Base-by-base conservation (phyloP, 1,140 invertebrate species). In the Araneus ventricosus region DNA sequence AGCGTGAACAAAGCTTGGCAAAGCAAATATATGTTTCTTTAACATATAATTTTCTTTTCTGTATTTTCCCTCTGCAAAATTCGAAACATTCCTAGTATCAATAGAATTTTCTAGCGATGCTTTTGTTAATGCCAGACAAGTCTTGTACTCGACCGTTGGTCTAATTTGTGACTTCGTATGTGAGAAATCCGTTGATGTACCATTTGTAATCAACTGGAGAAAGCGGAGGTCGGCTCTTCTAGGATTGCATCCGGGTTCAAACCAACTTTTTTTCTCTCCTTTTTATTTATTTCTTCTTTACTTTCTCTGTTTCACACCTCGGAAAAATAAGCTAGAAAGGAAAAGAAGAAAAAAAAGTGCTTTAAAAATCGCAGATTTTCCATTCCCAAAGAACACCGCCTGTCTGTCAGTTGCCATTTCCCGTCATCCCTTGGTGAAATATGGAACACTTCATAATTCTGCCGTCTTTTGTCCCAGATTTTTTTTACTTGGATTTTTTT, bases 401-500 rank as follows among this genome's bases (percentile, higher is more conserved):
- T 59, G 86, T 34, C 34, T 63, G 61, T 88, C 86, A 88, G 30
- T 88, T 37, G 34, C 59, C 30, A 75, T 37, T 75, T 75, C 14
- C 67, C 30, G 34, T 37, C 67, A 67, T 45, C 61, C 34, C 14
- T 34, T 17, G 37, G 61, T 88, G 86, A 88, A 88, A 88, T 88
- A 88, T 88, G 86, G 86, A 88, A 70, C 61, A 41, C 61, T 88
- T 88, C 59, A 30, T 45, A 67, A 70, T 70, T 63, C 37, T 37
- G 20, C 30, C 27, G 30, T 5, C 67, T 75, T 75, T 75, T 88
- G 52, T 34, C 57, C 34, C 37, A 61, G 14, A 45, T 61, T 22
- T 37, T 75, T 75, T 75, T 34, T 30, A n/a, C n/a, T n/a, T n/a
- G n/a, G n/a, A n/a, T n/a, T 70, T 24, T 61, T 41, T 41, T 41